phyloP scores from a whole-genome alignment of 2,888 invertebrate genomes.

The Flabesymbios commensalis region DNA sequence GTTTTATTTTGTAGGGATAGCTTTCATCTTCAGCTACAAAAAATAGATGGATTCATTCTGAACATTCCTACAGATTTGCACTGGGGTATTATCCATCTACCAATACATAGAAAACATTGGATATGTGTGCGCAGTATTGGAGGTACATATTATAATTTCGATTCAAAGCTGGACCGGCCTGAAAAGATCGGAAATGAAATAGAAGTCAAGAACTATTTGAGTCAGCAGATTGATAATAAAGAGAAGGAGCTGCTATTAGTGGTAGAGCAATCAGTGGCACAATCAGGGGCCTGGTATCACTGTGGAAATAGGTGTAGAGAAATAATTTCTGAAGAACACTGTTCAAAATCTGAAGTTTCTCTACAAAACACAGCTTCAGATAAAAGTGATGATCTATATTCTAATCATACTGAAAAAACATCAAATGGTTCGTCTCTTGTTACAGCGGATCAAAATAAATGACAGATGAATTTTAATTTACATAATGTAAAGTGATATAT shows the following conservation, averaged over 20 bases:
- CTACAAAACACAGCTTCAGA: too few relatives aligned
- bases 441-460: too few relatives aligned
- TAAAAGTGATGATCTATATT: too few relatives aligned
- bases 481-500: too few relatives aligned
- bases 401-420: too few relatives aligned
- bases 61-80: constrained; percentile 92
- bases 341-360: too few relatives aligned
- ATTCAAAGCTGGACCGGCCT: constrained; percentile 86
- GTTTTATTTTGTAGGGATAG: constrained; percentile 55
- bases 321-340: too few relatives aligned
- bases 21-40: constrained; percentile 49
- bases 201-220: constrained; percentile 74
- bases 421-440: too few relatives aligned
- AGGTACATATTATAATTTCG: constrained; percentile 84
- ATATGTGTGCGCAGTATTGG: constrained; percentile 81
- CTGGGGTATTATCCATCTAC: constrained; percentile 83
- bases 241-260: constrained; percentile 88
- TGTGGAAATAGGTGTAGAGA: too few relatives aligned
- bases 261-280: too few relatives aligned
- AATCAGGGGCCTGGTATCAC: too few relatives aligned
- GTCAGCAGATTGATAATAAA: constrained; percentile 78
- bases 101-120: constrained; percentile 85
- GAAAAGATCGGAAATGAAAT: constrained; percentile 78
- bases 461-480: too few relatives aligned
- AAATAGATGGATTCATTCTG: constrained; percentile 86